phyloP scores from a whole-genome alignment of 2,797 vertebrate species.

The Mallotus villosus region DNA sequence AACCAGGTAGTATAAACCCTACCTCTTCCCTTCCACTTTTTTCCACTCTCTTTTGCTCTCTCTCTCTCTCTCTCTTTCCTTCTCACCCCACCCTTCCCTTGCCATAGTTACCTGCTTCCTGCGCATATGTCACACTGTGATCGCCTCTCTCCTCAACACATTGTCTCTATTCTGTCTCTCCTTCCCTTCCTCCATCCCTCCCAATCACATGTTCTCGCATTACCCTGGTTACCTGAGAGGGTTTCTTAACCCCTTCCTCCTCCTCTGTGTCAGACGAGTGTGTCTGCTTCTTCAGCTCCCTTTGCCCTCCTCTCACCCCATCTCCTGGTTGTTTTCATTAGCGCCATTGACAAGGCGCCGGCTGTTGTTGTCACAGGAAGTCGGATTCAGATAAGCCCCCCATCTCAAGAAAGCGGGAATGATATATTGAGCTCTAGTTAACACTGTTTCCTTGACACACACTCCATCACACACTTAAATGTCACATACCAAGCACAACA shows the following conservation, averaged over 20 bases:
- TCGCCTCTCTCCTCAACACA: slow-evolving; percentile 17
- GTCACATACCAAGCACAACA: too few species aligned
- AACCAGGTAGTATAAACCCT: slow-evolving; percentile 47
- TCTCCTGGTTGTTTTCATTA: slow-evolving; percentile 60
- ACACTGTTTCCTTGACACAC: too few species aligned
- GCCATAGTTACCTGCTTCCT: slow-evolving; percentile 40
- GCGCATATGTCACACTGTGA: slow-evolving; percentile 31
- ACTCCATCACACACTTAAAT: too few species aligned
- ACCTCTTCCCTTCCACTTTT: neutral
- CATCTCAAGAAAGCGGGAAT: slow-evolving; percentile 54
- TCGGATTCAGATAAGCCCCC: slow-evolving; percentile 58
- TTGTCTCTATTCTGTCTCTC: neutral
- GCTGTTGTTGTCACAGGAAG: slow-evolving; percentile 72
- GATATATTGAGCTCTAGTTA: slow-evolving; percentile 40
- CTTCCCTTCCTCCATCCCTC: neutral
- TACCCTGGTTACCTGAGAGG: slow-evolving; percentile 9
- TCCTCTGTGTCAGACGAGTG: slow-evolving; percentile 19
- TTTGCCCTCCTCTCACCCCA: slow-evolving; percentile 8
- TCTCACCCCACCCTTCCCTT: slow-evolving; percentile 6
- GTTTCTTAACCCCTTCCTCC: slow-evolving; percentile 19
- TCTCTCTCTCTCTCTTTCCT: too few species aligned
- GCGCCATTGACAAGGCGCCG: slow-evolving; percentile 70
- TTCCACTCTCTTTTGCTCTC: neutral
- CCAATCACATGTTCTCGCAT: slow-evolving; percentile 4
- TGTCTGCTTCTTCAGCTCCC: neutral